Evolutionary conservation across 2,888 invertebrate genomes (phyloP), one percentile per base, ranked within the genome.

Genomic region (Drosophila atripex): DNA sequence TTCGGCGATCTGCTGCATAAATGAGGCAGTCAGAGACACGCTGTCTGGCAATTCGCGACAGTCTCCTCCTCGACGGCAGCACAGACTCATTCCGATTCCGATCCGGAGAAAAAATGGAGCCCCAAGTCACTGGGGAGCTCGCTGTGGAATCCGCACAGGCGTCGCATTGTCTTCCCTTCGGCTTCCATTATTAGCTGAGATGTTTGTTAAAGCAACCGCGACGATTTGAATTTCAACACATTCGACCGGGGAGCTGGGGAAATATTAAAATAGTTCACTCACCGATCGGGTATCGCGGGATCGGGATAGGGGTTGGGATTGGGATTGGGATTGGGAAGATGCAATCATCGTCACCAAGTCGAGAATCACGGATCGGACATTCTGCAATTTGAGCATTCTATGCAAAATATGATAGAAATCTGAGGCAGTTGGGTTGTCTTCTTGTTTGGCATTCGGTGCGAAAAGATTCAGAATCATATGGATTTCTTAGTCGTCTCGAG

Each of bases 391-490:
- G 47, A 59, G 74, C 75, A 85, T 85, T 85, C 86, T 86, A 85
- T 86, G 85, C 85, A 80, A 85, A 85, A 85, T 84, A 85, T 85
- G 86, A 86, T 84, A 79, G 84, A 84, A 85, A 86, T 69, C 53
- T 39, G 28, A 35, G 12, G 43, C 51, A 35, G 28, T 39, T 35
- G 38, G 51, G 38, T 43, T 39, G 53, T 51, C 47, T 57, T 49
- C 63, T 63, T 59, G 65, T 63, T 76, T 79, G 76, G 74, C 66
- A 85, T 85, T 76, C 80, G 65, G 72, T 73, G 85, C 61, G 73
- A 72, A 64, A 16, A 75, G 82, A 74, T 70, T 77, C 65, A 66
- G 68, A 82, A 82, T 80, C 73, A 84, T 80, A 84, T 85, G 74
- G 75, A 74, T 71, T 57, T 68, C 68, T 56, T 38, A 52, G 52